These are phyloP conservation scores for Automeris io DNA, from an alignment of 2,888 invertebrate species.

Conservation along the genomic window DNA sequence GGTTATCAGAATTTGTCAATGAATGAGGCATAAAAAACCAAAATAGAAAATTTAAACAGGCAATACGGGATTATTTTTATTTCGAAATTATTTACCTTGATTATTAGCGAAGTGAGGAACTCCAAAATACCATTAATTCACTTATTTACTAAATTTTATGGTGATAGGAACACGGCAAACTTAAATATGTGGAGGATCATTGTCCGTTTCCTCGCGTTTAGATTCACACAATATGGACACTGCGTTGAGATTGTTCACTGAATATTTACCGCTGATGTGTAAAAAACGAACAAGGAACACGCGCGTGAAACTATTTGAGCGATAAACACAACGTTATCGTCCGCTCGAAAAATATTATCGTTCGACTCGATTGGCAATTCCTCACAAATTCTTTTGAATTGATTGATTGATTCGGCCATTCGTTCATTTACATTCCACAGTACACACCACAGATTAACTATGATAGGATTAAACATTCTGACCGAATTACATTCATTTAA, in stretches of 20 bases:
- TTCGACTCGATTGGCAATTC: slow-evolving; percentile 43
- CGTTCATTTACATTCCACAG: too few relatives aligned
- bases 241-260: slow-evolving; percentile 32
- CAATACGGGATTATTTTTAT: neutral
- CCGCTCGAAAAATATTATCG: slow-evolving; percentile 30
- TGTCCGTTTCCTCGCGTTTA: slow-evolving; percentile 30
- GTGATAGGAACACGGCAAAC: slow-evolving; percentile 44
- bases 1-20: slow-evolving; percentile 23
- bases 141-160: slow-evolving; percentile 17
- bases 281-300: slow-evolving; percentile 28
- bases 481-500: too few relatives aligned
- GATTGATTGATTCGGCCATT: slow-evolving; percentile 30
- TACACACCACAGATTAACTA: too few relatives aligned
- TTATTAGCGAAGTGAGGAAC: slow-evolving; percentile 34
- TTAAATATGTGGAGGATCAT: slow-evolving; percentile 43
- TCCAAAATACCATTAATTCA: slow-evolving; percentile 45
- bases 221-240: slow-evolving; percentile 42
- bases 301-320: slow-evolving; percentile 30
- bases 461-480: too few relatives aligned
- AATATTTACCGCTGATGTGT: slow-evolving; percentile 27
- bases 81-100: slow-evolving; percentile 37
- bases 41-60: neutral
- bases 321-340: slow-evolving; percentile 27
- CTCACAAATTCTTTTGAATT: slow-evolving; percentile 41
- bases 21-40: neutral